These are phyloP conservation scores for Momotus momota DNA, from an alignment of 2,797 vertebrate species.

Conservation along the genomic window DNA sequence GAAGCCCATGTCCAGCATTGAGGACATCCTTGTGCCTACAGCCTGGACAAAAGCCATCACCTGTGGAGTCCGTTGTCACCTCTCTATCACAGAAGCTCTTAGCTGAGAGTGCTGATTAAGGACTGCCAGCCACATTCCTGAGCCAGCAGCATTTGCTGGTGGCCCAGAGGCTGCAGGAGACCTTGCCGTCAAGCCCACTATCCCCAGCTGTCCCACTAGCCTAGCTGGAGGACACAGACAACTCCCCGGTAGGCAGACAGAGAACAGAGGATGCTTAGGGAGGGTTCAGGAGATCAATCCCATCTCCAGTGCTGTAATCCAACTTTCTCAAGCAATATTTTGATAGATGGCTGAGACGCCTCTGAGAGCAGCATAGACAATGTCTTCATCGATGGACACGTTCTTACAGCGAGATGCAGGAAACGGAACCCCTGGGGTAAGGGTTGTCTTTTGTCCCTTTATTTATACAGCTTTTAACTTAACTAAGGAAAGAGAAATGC, in stretches of 20 bases:
- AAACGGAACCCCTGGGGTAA: not conserved
- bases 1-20: not conserved
- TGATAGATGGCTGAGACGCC: not conserved
- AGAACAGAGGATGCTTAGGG: not conserved
- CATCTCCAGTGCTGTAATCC: not conserved
- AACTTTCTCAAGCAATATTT: not conserved
- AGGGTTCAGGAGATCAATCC: not conserved
- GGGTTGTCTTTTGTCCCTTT: not conserved
- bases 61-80: not conserved
- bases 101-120: not conserved
- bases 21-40: not conserved
- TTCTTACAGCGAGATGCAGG: not conserved
- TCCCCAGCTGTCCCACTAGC: not conserved
- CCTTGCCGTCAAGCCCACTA: not conserved
- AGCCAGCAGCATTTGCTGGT: fast-evolving
- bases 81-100: fast-evolving
- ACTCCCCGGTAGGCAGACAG: not conserved
- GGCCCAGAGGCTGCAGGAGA: not conserved
- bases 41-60: not conserved
- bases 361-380: not conserved
- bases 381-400: not conserved
- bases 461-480: conserved; percentile 14
- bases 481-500: not conserved
- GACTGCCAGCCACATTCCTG: not conserved
- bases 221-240: not conserved